phyloP scores from a whole-genome alignment of 2,113 vertebrate species.

The Uria lomvia region DNA sequence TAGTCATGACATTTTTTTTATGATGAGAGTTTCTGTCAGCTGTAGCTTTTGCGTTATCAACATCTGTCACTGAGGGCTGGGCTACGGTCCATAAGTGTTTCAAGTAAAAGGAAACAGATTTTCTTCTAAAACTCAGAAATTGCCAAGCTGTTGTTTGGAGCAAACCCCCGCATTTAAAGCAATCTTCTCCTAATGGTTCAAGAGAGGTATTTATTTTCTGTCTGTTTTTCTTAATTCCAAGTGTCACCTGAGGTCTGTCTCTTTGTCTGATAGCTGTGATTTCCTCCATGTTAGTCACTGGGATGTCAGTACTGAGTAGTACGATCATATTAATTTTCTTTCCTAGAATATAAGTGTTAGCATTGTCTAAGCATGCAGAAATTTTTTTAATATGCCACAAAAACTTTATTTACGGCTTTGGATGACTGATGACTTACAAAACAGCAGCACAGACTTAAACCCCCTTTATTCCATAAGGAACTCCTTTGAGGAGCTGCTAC shows the following conservation, averaged over 20 bases:
- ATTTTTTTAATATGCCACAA: background rate
- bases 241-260: background rate
- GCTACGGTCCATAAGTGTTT: background rate
- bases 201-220: background rate
- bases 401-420: background rate
- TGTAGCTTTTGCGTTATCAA: background rate
- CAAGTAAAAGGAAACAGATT: background rate
- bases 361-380: background rate
- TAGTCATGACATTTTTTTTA: background rate
- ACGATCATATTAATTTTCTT: background rate
- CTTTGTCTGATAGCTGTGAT: background rate
- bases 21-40: background rate
- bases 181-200: background rate
- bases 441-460: background rate
- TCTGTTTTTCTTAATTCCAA: background rate
- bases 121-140: conserved; percentile 30
- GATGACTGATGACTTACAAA: background rate
- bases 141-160: background rate
- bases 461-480: background rate
- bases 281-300: background rate
- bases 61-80: background rate
- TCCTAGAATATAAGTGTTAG: background rate
- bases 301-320: background rate
- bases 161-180: background rate
- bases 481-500: background rate